Percentiles rank a stretch among this genome's conserved stretches.
These are phyloP conservation scores for Chromis chromis DNA, from an alignment of 2,797 vertebrate genomes.

Conservation along the genomic window DNA sequence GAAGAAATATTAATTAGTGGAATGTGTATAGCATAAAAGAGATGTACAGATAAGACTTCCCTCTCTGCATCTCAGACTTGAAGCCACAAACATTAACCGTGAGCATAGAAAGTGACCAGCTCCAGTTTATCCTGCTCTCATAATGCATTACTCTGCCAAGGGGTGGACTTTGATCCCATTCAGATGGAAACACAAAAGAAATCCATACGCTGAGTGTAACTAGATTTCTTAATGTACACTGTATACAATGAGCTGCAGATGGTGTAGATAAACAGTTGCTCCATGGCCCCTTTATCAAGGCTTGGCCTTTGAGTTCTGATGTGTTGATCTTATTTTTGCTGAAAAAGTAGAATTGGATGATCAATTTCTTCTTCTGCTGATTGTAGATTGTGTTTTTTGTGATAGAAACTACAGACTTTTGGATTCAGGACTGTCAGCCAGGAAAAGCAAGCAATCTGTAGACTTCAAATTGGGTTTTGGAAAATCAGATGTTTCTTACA, in stretches of 20 bases:
- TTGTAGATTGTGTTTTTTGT: no score
- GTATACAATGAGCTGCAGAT: not conserved
- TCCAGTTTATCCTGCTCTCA: not conserved
- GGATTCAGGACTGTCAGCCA: no score
- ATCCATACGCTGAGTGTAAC: not conserved
- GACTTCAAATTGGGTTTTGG: no score
- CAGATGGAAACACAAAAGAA: conserved; percentile 4
- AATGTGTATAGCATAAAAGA: not conserved
- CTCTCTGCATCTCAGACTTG: not conserved
- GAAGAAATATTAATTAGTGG: not conserved
- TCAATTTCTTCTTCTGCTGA: no score
- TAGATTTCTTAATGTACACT: not conserved
- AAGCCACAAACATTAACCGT: not conserved
- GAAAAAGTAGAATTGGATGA: no score
- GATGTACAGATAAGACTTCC: not conserved
- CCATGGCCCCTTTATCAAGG: not conserved
- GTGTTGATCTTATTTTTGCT: no score
- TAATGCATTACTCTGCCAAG: not conserved
- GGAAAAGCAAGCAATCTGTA: no score
- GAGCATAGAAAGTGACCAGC: not conserved
- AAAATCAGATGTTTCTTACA: no score
- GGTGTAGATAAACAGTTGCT: not conserved
- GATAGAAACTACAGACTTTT: no score
- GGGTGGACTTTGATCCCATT: conserved; percentile 6
- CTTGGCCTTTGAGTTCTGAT: not conserved